Percentiles rank a stretch among this genome's conserved stretches.
These are phyloP conservation scores for Etheostoma spectabile DNA, from an alignment of 2,113 vertebrate genomes.

Conservation along the genomic window DNA sequence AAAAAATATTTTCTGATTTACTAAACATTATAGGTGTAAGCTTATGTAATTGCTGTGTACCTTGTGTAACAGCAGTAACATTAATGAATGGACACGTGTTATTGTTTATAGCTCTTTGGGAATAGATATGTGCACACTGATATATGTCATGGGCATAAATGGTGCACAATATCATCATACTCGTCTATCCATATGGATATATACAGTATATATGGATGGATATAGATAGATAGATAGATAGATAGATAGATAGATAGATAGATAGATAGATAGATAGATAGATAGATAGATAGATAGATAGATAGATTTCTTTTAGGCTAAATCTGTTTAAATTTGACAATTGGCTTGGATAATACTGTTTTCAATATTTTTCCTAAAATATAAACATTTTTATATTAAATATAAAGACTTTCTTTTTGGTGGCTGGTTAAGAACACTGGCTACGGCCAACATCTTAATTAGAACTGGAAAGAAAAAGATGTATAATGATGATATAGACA, in stretches of 20 bases:
- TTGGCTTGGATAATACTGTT: background rate
- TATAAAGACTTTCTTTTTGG: background rate
- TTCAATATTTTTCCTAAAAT: background rate
- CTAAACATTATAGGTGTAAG: background rate
- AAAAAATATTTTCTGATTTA: slow-evolving; percentile 36
- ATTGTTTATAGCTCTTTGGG: slow-evolving; percentile 27
- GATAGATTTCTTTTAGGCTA: no score
- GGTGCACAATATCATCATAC: background rate
- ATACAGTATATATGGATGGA: no score
- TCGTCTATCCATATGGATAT: slow-evolving; percentile 22
- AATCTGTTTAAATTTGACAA: no score
- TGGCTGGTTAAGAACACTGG: background rate
- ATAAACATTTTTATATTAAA: no score
- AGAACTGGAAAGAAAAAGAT: background rate
- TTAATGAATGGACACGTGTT: slow-evolving; percentile 31
- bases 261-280: no score
- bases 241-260: no score
- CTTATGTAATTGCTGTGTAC: background rate
- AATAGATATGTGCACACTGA: background rate
- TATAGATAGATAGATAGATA: no score
- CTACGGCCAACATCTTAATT: background rate
- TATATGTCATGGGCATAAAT: background rate
- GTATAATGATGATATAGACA: background rate
- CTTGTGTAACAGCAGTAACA: slow-evolving; percentile 35
- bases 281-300: no score